phyloP scores from a whole-genome alignment of 2,113 vertebrate species.

The Catharus fuscescens region DNA sequence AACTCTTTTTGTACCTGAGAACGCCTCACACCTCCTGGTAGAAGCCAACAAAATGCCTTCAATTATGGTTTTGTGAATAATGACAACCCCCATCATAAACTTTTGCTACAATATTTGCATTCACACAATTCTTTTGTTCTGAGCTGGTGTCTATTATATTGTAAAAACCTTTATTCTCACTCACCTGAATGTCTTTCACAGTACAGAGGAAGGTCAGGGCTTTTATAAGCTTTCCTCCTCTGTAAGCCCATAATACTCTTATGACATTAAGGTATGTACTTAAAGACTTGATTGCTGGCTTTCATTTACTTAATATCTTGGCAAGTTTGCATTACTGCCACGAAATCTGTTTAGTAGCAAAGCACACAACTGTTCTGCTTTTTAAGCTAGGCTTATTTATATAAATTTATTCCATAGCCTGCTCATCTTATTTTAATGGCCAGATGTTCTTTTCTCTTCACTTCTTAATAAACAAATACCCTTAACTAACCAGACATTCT shows the following conservation, averaged over 20 bases:
- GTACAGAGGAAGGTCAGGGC: slow-evolving; percentile 1
- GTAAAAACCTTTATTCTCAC: not conserved
- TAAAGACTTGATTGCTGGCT: slow-evolving; percentile 64
- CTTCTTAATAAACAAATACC: slow-evolving; percentile 52
- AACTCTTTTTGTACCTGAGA: not conserved
- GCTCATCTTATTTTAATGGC: slow-evolving; percentile 60
- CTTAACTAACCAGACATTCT: slow-evolving; percentile 31
- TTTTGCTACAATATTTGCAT: not conserved
- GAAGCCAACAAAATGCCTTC: not conserved
- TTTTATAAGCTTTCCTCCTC: slow-evolving; percentile 4
- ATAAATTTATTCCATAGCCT: slow-evolving; percentile 60
- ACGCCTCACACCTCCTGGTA: not conserved
- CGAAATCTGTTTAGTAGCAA: slow-evolving; percentile 58
- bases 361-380: slow-evolving; percentile 56
- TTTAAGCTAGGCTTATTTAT: slow-evolving; percentile 57
- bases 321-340: slow-evolving; percentile 38
- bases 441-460: slow-evolving; percentile 65
- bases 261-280: slow-evolving; percentile 57
- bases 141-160: not conserved
- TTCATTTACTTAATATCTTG: slow-evolving; percentile 65
- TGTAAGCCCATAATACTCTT: slow-evolving; percentile 48
- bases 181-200: not conserved
- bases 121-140: not conserved
- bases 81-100: not conserved
- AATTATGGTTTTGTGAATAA: not conserved